Percentiles rank a stretch among this genome's conserved stretches.
phyloP scores from a whole-genome alignment of 2,113 vertebrate species.

The Apeltes quadracus region DNA sequence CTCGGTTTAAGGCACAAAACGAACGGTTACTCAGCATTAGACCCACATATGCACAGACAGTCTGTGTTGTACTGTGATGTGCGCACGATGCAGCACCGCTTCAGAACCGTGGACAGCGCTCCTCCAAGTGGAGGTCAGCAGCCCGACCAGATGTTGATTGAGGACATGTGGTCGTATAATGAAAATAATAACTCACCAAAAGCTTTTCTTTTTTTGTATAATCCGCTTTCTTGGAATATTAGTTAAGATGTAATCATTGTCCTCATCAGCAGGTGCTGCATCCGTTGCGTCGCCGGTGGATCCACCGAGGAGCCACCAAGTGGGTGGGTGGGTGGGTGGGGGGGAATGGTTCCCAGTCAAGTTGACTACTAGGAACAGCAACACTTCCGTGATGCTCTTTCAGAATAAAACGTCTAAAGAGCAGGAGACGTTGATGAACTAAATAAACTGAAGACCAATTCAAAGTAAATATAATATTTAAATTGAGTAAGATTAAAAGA shows the following conservation, averaged over 20 bases:
- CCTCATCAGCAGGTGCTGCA: conserved; percentile 15
- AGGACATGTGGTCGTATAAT: fast-evolving
- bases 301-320: conserved; percentile 34
- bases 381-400: conserved; percentile 35
- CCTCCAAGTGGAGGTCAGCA: conserved; percentile 29
- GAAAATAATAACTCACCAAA: conserved; percentile 43
- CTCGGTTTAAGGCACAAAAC: neutral
- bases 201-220: neutral
- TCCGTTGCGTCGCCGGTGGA: conserved; percentile 33
- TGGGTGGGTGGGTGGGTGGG: conserved; percentile 31
- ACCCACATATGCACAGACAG: neutral
- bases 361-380: fast-evolving
- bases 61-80: neutral
- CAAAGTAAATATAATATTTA: neutral
- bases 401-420: conserved; percentile 41
- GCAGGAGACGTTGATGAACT: too few species aligned
- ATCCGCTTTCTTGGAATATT: conserved; percentile 26
- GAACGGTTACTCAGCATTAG: neutral
- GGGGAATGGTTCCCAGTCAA: conserved; percentile 64
- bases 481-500: neutral
- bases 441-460: neutral
- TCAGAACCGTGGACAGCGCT: conserved; percentile 78
- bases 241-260: conserved; percentile 43
- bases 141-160: neutral
- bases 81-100: conserved; percentile 13